phyloP scores from a whole-genome alignment of 2,797 vertebrate genomes.

The Crypturellus tataupa region DNA sequence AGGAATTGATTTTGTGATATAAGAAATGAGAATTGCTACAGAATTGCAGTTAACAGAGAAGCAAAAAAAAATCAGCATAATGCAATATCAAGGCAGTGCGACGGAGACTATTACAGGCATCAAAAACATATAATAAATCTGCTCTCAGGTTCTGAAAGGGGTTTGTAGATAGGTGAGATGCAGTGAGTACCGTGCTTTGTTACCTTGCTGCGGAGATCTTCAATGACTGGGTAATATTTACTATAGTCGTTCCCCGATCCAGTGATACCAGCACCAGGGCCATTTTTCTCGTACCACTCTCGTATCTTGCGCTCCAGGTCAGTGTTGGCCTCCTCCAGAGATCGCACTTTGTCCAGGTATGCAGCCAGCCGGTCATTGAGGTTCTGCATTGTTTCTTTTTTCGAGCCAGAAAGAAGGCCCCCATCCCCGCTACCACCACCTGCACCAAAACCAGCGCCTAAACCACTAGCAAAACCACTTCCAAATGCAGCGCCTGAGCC shows the following conservation, averaged over 20 bases:
- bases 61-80: neutral
- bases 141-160: neutral
- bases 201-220: slow-evolving; percentile 93
- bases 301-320: slow-evolving; percentile 90
- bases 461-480: slow-evolving; percentile 62
- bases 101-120: neutral
- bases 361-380: slow-evolving; percentile 94
- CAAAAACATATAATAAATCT: neutral
- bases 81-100: neutral
- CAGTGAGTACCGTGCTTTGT: neutral
- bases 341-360: slow-evolving; percentile 93
- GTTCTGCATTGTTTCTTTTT: slow-evolving; percentile 98
- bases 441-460: slow-evolving; percentile 65
- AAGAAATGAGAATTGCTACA: neutral
- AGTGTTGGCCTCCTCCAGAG: slow-evolving; percentile 87
- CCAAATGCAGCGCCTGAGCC: slow-evolving; percentile 77
- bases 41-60: neutral
- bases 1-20: neutral
- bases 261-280: slow-evolving; percentile 72
- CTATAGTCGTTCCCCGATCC: slow-evolving; percentile 82
- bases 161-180: neutral
- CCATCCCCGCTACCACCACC: slow-evolving; percentile 81
- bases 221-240: slow-evolving; percentile 84
- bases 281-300: slow-evolving; percentile 86
- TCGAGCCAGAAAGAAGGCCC: slow-evolving; percentile 81